Evolutionary conservation across 2,888 invertebrate genomes (phyloP).

Genomic region (Saturnia pavonia): DNA sequence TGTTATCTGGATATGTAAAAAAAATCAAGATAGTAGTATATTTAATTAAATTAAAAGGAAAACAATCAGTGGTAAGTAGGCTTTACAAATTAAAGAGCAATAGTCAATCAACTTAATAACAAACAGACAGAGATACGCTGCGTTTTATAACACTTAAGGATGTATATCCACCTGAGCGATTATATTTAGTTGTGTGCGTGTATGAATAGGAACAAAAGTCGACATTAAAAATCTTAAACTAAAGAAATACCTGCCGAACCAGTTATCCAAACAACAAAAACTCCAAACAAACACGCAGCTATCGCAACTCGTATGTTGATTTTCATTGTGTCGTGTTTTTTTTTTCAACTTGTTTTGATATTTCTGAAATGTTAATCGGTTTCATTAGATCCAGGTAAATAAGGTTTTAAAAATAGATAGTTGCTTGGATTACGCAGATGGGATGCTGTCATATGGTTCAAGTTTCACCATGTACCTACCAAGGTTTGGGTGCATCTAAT

Average conservation of each 20-base stretch:
- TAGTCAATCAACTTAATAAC: too few species aligned
- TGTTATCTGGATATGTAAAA: too few species aligned
- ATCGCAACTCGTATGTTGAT: constrained; percentile 36
- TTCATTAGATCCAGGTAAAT: not conserved
- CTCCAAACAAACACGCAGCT: constrained; percentile 40
- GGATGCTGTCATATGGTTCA: not conserved
- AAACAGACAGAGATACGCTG: not conserved
- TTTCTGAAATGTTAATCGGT: constrained; percentile 11
- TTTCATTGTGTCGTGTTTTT: constrained; percentile 27
- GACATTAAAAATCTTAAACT: constrained; percentile 11
- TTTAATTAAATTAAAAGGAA: too few species aligned
- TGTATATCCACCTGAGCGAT: not conserved
- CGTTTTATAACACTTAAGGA: not conserved
- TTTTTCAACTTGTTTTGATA: not conserved
- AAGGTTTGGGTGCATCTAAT: too few species aligned
- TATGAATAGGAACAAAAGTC: not conserved
- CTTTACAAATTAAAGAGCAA: not conserved
- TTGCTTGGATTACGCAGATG: not conserved
- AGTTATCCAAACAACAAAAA: constrained; percentile 47
- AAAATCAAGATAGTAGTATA: too few species aligned
- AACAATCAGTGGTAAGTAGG: too few species aligned
- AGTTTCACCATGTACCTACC: too few species aligned
- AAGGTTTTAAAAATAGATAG: not conserved
- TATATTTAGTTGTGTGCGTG: not conserved
- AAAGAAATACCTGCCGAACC: constrained; percentile 45